Evolutionary conservation across 2,888 invertebrate species (phyloP).

Genomic region (Ornithoptera alexandrae): DNA sequence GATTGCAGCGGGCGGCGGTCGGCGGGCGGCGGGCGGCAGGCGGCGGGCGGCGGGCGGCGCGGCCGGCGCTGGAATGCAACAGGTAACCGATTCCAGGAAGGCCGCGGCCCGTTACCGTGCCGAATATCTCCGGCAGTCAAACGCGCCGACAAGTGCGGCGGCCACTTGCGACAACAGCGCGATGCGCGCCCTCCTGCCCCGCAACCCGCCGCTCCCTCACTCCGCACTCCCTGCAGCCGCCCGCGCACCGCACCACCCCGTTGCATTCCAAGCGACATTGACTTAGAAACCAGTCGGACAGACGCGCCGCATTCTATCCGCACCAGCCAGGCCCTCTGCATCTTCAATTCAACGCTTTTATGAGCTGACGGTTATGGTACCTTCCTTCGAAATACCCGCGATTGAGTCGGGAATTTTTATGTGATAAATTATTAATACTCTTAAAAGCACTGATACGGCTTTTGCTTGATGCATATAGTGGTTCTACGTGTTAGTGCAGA

Average conservation of each 20-base stretch:
- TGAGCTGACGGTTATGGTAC: constrained; percentile 31
- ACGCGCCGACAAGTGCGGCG: constrained; percentile 78
- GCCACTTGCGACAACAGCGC: constrained; percentile 77
- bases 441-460: too few species aligned
- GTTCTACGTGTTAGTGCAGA: too few species aligned
- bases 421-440: too few species aligned
- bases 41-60: constrained; percentile 17
- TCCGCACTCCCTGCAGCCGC: constrained; percentile 41
- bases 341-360: constrained; percentile 42
- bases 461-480: too few species aligned
- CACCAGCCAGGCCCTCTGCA: constrained; percentile 47
- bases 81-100: constrained; percentile 80
- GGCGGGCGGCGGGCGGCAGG: constrained; percentile 39
- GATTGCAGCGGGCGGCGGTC: constrained; percentile 42
- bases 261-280: constrained; percentile 76
- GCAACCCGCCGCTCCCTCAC: constrained; percentile 40
- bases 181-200: constrained; percentile 44
- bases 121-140: constrained; percentile 78
- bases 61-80: constrained; percentile 75
- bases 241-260: constrained; percentile 43
- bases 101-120: constrained; percentile 79
- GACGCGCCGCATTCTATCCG: constrained; percentile 63
- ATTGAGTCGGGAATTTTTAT: constrained; percentile 10
- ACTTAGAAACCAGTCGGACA: constrained; percentile 75
- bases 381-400: constrained; percentile 1